phyloP scores from a whole-genome alignment of 2,113 vertebrate species.

The Neolamprologus devosi region DNA sequence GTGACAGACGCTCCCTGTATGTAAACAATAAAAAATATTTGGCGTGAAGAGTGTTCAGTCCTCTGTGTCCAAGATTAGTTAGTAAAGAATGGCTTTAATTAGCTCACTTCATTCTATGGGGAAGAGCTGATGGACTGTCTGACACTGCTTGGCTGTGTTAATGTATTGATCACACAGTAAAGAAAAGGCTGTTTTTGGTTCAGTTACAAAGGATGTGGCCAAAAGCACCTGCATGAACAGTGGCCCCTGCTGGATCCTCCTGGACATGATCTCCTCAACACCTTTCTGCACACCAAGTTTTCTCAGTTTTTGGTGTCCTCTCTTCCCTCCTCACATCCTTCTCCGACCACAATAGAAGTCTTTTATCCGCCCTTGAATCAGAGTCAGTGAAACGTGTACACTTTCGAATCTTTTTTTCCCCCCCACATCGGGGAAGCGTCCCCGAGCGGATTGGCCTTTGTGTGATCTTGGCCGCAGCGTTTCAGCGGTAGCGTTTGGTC shows the following conservation, averaged over 20 bases:
- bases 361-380: background rate
- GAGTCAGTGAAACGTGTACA: conserved; percentile 34
- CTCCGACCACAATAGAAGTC: conserved; percentile 8
- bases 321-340: conserved; percentile 10
- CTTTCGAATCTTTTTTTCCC: conserved; percentile 23
- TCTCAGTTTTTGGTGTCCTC: background rate
- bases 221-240: conserved; percentile 45
- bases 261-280: background rate
- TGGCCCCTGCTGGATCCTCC: conserved; percentile 64
- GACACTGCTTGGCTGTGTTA: background rate
- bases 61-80: background rate
- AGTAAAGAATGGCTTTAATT: background rate
- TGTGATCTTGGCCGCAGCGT: background rate
- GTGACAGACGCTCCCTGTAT: background rate
- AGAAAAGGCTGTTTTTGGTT: background rate
- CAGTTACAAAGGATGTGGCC: background rate
- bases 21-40: background rate
- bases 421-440: background rate
- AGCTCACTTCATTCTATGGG: background rate
- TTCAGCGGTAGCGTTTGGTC: conserved; percentile 37
- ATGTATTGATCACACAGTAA: background rate
- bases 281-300: conserved; percentile 6
- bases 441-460: background rate
- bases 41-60: background rate
- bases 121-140: background rate